A percentile compares a stretch with the other conserved stretches of the same genome.
phyloP scores from a whole-genome alignment of 2,113 vertebrate species.

The Xiphophorus hellerii region DNA sequence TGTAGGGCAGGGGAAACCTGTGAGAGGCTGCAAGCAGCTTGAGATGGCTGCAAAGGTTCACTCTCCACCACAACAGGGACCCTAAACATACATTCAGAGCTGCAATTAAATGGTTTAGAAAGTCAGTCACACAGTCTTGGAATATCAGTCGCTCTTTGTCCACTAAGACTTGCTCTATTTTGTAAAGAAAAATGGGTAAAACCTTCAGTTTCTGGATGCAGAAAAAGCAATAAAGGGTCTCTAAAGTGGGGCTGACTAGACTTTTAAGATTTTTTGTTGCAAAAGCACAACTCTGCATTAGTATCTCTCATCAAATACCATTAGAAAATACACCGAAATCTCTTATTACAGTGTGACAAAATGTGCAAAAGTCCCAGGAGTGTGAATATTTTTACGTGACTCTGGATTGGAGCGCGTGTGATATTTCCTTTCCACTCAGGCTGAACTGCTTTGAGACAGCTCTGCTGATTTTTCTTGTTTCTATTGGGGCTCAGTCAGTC shows the following conservation, averaged over 20 bases:
- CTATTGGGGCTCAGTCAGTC: slow-evolving; percentile 53
- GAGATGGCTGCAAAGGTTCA: not conserved
- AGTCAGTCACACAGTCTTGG: too few species aligned
- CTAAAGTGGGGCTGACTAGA: not conserved
- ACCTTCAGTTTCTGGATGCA: not conserved
- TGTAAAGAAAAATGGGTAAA: not conserved
- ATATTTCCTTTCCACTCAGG: slow-evolving; percentile 11
- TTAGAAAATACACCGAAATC: not conserved
- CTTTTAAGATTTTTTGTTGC: not conserved
- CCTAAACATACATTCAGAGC: not conserved
- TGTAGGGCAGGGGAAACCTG: not conserved
- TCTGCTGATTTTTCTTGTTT: slow-evolving; percentile 43
- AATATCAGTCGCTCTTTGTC: too few species aligned
- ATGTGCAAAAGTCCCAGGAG: not conserved
- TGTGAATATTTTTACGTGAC: not conserved
- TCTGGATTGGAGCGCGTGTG: not conserved
- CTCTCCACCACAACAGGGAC: not conserved
- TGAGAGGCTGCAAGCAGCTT: not conserved
- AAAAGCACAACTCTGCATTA: not conserved
- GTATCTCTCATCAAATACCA: not conserved
- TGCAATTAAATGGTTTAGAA: not conserved
- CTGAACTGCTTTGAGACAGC: slow-evolving; percentile 33
- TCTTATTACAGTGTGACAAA: not conserved
- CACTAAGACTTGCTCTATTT: too few species aligned
- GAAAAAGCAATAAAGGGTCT: too few species aligned